Percentiles rank a stretch among this genome's conserved stretches.
Evolutionary conservation across 2,888 invertebrate genomes (phyloP).

Genomic region (Zelleria hepariella): DNA sequence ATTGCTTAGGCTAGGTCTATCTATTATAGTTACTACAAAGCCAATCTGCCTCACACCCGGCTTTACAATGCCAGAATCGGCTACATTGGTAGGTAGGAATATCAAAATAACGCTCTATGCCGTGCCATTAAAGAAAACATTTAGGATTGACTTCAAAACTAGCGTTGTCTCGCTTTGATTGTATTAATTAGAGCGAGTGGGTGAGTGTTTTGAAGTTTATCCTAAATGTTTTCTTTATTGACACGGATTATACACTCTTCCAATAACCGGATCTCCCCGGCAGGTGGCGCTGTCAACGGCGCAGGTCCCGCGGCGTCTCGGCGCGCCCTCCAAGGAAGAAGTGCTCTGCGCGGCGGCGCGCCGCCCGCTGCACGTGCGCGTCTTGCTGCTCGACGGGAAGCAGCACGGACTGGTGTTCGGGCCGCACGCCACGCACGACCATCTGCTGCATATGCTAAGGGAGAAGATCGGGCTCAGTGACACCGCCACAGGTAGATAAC

Average conservation of each 20-base stretch:
- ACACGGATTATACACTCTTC: background rate
- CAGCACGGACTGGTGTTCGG: conserved; percentile 96
- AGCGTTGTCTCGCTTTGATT: no score
- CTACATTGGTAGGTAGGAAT: background rate
- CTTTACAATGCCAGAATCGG: no score
- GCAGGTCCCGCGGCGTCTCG: conserved; percentile 80
- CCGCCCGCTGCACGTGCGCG: conserved; percentile 90
- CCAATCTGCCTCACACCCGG: no score
- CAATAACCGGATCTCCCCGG: background rate
- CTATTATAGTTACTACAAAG: no score
- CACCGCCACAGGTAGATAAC: conserved; percentile 75
- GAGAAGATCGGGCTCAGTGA: conserved; percentile 90
- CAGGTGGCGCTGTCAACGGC: conserved; percentile 65
- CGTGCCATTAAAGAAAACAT: no score
- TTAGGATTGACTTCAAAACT: no score
- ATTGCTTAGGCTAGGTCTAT: no score
- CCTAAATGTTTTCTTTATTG: no score
- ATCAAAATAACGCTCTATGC: background rate
- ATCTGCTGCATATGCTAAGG: conserved; percentile 88
- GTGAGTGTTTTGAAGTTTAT: no score
- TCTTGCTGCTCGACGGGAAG: conserved; percentile 94
- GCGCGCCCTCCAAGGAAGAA: conserved; percentile 93
- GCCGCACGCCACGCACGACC: conserved; percentile 91
- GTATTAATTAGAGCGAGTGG: no score
- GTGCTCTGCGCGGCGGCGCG: conserved; percentile 93